Base-by-base conservation (phyloP, 2,888 invertebrate genomes). In the Bruchidius siliquastri region DNA sequence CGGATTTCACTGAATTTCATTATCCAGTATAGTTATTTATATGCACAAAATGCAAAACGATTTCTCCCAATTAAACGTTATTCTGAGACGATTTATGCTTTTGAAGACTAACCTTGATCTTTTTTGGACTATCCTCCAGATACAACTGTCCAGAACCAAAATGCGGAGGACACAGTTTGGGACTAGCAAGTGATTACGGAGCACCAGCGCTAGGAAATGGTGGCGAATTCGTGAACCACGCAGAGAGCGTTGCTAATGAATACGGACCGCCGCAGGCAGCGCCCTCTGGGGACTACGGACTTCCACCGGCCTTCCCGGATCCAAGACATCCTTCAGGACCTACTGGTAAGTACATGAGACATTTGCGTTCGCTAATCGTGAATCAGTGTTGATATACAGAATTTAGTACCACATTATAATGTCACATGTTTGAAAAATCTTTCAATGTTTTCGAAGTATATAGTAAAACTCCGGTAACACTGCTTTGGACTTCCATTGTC, bases 71-170 rank as follows among this genome's bases (percentile, higher is more conserved):
- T n/a, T n/a, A n/a, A n/a, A n/a, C n/a, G n/a, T n/a, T n/a, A n/a
- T n/a, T n/a, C n/a, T n/a, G n/a, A n/a, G n/a, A n/a, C n/a, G n/a
- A n/a, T n/a, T n/a, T 49, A 49, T 49, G 8, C 49, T 49, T 49
- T 49, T 49, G 18, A 49, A 49, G 49, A 13, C 49, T 49, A 49
- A 49, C 13, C 13, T 49, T 49, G 49, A 3, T 26, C 26, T 26
- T 26, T 26, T 26, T 26, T 26, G 26, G 26, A 49, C 49, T 49
- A 49, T 49, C 49, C 18, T 49, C 49, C 49, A 49, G 96, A 80
- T 95, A 96, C 86, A 96, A 96, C 84, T 97, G 96, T 81, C 96
- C 96, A 0, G 96, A 96, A 84, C 96, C 96, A 1, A 95, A 96
- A 87, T 97, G 96, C 85, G 93, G 90, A 32, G 93, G 90, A 26